phyloP scores from a whole-genome alignment of 2,113 vertebrate species.

The Brachypteracias leptosomus region DNA sequence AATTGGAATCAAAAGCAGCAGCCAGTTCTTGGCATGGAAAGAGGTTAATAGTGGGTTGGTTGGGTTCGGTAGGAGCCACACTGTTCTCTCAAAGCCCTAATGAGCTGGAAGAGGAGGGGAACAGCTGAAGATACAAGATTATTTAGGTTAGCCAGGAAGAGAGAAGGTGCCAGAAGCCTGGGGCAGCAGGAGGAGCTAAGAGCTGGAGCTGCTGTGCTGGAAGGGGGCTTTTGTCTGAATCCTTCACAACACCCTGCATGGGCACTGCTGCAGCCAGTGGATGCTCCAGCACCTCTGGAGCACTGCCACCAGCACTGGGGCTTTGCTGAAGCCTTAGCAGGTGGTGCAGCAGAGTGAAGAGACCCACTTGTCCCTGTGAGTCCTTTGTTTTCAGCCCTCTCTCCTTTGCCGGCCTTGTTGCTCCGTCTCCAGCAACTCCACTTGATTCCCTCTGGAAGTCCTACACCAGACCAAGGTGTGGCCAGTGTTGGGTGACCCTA shows the following conservation, averaged over 20 bases:
- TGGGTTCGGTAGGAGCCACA: background rate
- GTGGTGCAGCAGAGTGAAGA: background rate
- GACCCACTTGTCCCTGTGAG: accelerated
- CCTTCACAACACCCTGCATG: background rate
- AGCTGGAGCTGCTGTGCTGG: background rate
- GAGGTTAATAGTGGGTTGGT: conserved; percentile 31
- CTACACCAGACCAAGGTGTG: accelerated
- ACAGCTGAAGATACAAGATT: background rate
- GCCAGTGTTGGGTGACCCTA: background rate
- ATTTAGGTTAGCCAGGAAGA: conserved; percentile 30
- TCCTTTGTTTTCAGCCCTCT: background rate
- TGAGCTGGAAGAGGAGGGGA: conserved; percentile 21
- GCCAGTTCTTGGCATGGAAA: background rate
- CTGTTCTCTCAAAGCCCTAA: conserved; percentile 26
- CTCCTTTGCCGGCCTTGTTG: background rate
- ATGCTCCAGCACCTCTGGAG: background rate
- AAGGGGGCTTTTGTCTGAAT: background rate
- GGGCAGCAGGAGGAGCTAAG: background rate
- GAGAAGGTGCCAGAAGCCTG: conserved; percentile 3
- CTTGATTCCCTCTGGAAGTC: background rate
- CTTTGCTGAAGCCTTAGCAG: background rate
- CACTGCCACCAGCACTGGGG: too few species aligned
- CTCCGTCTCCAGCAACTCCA: background rate
- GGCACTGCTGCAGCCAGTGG: background rate
- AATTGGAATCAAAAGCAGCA: conserved; percentile 23